phyloP scores from a whole-genome alignment of 30 jellyfish, hydroid and myxozoan genomes.

The Nemopilema nomurai region DNA sequence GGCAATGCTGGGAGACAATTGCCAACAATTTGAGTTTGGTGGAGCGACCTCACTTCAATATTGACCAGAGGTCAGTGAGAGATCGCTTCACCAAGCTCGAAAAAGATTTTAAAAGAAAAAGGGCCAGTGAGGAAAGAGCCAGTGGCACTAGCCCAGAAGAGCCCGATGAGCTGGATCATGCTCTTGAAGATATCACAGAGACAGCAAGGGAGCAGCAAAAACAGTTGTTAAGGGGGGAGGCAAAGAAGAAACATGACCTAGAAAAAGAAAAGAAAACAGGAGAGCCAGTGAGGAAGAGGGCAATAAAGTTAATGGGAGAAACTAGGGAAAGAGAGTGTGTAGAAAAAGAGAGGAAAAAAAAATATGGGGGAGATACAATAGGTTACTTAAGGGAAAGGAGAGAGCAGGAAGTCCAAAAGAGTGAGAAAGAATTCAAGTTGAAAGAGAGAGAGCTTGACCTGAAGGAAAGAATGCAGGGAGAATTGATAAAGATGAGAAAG shows the following conservation, averaged over 20 bases:
- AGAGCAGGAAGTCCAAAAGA: slow-evolving; percentile 5
- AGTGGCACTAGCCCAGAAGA: slow-evolving; percentile 32
- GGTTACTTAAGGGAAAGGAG: slow-evolving; percentile 11
- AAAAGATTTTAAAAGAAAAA: not conserved
- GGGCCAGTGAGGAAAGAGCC: slow-evolving; percentile 7
- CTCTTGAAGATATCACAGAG: slow-evolving; percentile 20
- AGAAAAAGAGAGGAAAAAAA: slow-evolving; percentile 4
- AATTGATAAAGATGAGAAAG: not conserved
- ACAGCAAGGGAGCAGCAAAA: not conserved
- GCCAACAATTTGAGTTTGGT: not conserved
- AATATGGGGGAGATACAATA: slow-evolving; percentile 37
- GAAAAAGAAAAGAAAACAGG: slow-evolving; percentile 2
- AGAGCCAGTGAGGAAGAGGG: slow-evolving; percentile 11
- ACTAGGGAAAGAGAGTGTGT: slow-evolving; percentile 1
- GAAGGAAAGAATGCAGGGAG: not conserved
- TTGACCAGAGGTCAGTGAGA: slow-evolving; percentile 35
- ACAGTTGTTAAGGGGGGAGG: not conserved
- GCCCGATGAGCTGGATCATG: slow-evolving; percentile 37
- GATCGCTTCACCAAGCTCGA: slow-evolving; percentile 9
- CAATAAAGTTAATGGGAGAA: slow-evolving; percentile 8
- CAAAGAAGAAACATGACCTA: not conserved
- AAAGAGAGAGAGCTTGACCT: slow-evolving; percentile 17
- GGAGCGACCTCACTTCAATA: not conserved
- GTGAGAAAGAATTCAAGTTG: slow-evolving; percentile 15
- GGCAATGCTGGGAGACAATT: not conserved